These are phyloP conservation scores for Phylloscopus trochilus DNA, from an alignment of 2,113 vertebrate genomes.

Conservation along the genomic window DNA sequence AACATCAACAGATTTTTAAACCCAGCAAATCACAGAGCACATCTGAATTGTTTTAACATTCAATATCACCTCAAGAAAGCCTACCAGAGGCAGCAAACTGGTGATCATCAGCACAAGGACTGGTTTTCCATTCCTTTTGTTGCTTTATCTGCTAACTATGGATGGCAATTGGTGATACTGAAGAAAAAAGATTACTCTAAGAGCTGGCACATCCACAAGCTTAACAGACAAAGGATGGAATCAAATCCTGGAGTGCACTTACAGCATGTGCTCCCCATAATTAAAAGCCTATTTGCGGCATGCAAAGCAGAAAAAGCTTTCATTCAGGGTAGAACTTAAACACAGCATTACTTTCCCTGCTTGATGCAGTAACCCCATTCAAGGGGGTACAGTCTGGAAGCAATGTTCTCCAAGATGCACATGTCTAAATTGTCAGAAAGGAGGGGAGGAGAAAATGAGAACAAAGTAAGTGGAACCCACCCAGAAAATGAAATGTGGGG, in stretches of 20 bases:
- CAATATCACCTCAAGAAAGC: neutral
- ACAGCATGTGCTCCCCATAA: neutral
- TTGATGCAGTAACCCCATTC: neutral
- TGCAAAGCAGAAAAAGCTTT: neutral
- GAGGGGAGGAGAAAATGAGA: neutral
- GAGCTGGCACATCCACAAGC: neutral
- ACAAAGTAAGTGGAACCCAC: neutral
- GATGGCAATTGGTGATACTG: neutral
- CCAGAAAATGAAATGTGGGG: neutral
- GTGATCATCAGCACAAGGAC: neutral
- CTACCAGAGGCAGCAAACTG: neutral
- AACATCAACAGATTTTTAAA: neutral
- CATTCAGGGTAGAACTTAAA: constrained; percentile 16
- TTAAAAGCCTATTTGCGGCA: constrained; percentile 17
- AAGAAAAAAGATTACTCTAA: neutral
- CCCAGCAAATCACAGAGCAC: neutral
- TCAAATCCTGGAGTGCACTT: neutral
- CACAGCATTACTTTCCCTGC: neutral
- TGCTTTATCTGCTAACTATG: neutral
- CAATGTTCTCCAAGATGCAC: neutral
- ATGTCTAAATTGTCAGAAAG: neutral
- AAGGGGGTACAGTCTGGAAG: neutral
- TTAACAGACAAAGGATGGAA: neutral
- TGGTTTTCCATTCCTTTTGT: neutral
- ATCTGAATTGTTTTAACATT: neutral